Evolutionary conservation across 2,113 vertebrate genomes (phyloP), one percentile per base, ranked within the genome.

Genomic region (Antigone vipio): DNA sequence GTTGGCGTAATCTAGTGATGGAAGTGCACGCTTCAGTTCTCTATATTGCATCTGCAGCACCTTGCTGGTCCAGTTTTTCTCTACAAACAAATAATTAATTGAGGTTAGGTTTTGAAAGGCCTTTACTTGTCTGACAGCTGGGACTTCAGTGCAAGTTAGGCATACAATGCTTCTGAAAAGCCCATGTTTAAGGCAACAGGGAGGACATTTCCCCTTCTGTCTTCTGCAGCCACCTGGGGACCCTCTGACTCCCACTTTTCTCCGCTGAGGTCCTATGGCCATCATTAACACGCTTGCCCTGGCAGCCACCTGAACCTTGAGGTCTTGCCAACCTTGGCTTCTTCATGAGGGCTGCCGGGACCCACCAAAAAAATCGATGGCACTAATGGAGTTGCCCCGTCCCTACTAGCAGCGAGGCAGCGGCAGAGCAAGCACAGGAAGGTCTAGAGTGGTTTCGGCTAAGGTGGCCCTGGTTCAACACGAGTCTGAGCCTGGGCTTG

Each of bases 141-240:
- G 0, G 34, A 63, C 52, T 74, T 80, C 24, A 24, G 62, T 2
- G 0, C 9, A 42, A 40, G 19, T 26, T 13, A 53, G n/a, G 55
- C 17, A 90, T 49, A 9, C 9, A 78, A 68, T 13, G 23, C 50
- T 83, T 68, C 35, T 9, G 30, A 3, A 42, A 84, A 72, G 10
- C 56, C 22, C 38, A 3, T 6, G 13, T 60, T 53, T 27, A 83
- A 80, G 45, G 21, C 12, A 69, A 45, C n/a, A 15, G 44, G n/a
- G 55, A 78, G 40, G 73, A 50, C 30, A 9, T 24, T 64, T 91
- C 20, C 11, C 50, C 24, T 53, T 32, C 27, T 87, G 50, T 45
- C 27, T 58, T 32, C 24, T 84, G 59, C 30, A 80, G 42, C 50
- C 27, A 58, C 40, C 21, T 62, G 55, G 15, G 14, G 8, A 91